Evolutionary conservation across 2,113 vertebrate species (phyloP).

Genomic region (Arothron firmamentum): DNA sequence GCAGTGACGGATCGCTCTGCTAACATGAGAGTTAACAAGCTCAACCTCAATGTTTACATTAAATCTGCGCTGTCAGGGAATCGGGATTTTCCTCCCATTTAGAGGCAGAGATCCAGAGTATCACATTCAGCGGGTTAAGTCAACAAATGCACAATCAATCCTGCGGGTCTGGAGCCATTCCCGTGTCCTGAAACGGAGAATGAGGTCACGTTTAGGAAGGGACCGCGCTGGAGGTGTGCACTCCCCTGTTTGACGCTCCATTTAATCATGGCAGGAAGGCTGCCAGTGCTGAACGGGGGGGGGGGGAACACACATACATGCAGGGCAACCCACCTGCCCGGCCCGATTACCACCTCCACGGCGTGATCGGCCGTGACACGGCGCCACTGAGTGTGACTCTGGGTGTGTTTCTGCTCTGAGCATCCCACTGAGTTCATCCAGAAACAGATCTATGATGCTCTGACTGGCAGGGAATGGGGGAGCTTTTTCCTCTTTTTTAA

Average conservation of each 20-base stretch:
- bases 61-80: not conserved
- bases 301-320: slow-evolving; percentile 4
- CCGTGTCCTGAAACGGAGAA: slow-evolving; percentile 39
- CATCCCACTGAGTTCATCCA: not conserved
- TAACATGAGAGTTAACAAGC: not conserved
- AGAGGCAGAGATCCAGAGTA: not conserved
- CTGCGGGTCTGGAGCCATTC: slow-evolving; percentile 8
- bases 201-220: slow-evolving; percentile 47
- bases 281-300: slow-evolving; percentile 10
- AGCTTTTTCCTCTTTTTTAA: slow-evolving; percentile 20
- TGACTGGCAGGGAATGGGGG: slow-evolving; percentile 34
- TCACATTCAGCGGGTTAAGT: not conserved
- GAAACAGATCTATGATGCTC: slow-evolving; percentile 17
- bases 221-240: slow-evolving; percentile 27
- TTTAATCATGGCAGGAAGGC: slow-evolving; percentile 47
- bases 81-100: too few relatives aligned
- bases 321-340: slow-evolving; percentile 33
- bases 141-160: slow-evolving; percentile 5
- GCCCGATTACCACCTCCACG: slow-evolving; percentile 33
- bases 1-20: slow-evolving; percentile 26
- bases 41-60: slow-evolving; percentile 14
- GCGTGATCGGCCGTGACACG: slow-evolving; percentile 47
- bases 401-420: slow-evolving; percentile 2
- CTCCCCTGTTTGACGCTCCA: slow-evolving; percentile 47
- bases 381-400: slow-evolving; percentile 15